Percentiles rank a stretch among this genome's conserved stretches.
These are phyloP conservation scores for Diadromus collaris DNA, from an alignment of 2,888 invertebrate genomes.

Conservation along the genomic window DNA sequence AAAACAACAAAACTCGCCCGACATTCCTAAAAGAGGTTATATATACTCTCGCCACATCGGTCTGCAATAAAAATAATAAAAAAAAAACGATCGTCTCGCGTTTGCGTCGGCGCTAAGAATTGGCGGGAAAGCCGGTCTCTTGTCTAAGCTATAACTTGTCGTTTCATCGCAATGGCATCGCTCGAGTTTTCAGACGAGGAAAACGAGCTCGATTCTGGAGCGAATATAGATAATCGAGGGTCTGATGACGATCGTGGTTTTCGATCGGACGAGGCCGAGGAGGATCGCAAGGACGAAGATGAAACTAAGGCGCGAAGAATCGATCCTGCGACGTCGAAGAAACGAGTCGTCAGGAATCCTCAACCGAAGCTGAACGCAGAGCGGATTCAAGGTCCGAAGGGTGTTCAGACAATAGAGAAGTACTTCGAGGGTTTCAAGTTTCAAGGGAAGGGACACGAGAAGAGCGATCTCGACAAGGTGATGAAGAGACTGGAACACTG, in stretches of 20 bases:
- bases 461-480: conserved; percentile 89
- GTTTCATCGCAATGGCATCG: conserved; percentile 13
- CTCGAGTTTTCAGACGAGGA: conserved; percentile 57
- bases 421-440: conserved; percentile 92
- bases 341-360: conserved; percentile 84
- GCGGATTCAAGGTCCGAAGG: conserved; percentile 88
- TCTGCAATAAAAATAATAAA: neutral
- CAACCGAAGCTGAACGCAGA: conserved; percentile 86
- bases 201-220: conserved; percentile 46
- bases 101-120: neutral
- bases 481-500: conserved; percentile 95
- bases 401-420: conserved; percentile 89
- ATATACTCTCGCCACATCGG: conserved; percentile 2
- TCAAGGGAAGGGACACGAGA: conserved; percentile 91
- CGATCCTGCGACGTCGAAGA: conserved; percentile 80
- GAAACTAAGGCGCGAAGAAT: conserved; percentile 78
- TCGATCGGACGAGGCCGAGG: conserved; percentile 55
- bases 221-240: conserved; percentile 46
- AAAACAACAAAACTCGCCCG: neutral
- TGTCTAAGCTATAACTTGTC: conserved; percentile 15
- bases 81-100: neutral
- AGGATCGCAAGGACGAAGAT: conserved; percentile 52
- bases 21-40: conserved; percentile 34
- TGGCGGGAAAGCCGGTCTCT: conserved; percentile 32
- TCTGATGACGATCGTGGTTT: conserved; percentile 48